These are phyloP conservation scores for Chionodraco myersi DNA, from an alignment of 2,113 vertebrate species.

Conservation along the genomic window DNA sequence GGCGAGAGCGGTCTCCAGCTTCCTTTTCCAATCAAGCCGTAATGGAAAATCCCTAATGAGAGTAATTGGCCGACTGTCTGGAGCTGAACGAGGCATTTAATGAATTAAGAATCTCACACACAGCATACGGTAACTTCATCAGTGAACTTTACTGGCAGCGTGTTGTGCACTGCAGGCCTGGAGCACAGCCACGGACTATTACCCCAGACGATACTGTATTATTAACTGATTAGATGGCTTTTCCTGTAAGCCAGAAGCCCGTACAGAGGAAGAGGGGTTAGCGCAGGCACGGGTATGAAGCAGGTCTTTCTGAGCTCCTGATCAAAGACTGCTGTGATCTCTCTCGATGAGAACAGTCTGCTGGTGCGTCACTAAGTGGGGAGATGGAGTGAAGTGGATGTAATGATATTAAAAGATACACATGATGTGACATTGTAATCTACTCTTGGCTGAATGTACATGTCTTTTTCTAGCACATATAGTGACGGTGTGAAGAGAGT, in stretches of 20 bases:
- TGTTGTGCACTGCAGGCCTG: slow-evolving; percentile 43
- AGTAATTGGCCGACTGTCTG: slow-evolving; percentile 51
- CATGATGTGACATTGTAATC: slow-evolving; percentile 38
- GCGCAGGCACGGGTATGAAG: slow-evolving; percentile 8
- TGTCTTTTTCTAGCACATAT: slow-evolving; percentile 21
- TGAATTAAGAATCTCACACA: slow-evolving; percentile 46
- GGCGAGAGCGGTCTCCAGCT: background rate
- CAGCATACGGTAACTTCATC: slow-evolving; percentile 33
- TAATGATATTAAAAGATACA: slow-evolving; percentile 56
- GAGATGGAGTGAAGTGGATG: slow-evolving; percentile 28
- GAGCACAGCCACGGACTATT: slow-evolving; percentile 42
- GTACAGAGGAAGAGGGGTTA: slow-evolving; percentile 22
- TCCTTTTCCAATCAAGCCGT: slow-evolving; percentile 27
- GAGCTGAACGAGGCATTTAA: slow-evolving; percentile 49
- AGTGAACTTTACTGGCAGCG: slow-evolving; percentile 46
- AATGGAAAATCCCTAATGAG: slow-evolving; percentile 48
- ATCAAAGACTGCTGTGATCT: slow-evolving; percentile 66
- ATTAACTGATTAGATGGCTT: slow-evolving; percentile 64
- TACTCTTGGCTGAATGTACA: slow-evolving; percentile 8
- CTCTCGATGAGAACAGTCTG: slow-evolving; percentile 37
- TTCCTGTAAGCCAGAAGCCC: slow-evolving; percentile 37
- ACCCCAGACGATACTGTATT: slow-evolving; percentile 52
- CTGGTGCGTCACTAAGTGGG: slow-evolving; percentile 12
- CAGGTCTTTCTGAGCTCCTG: slow-evolving; percentile 46
- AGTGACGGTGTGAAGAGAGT: slow-evolving; percentile 36